Evolutionary conservation across 1,140 invertebrate genomes (phyloP).

Genomic region (Brachionus rotundiformis): DNA sequence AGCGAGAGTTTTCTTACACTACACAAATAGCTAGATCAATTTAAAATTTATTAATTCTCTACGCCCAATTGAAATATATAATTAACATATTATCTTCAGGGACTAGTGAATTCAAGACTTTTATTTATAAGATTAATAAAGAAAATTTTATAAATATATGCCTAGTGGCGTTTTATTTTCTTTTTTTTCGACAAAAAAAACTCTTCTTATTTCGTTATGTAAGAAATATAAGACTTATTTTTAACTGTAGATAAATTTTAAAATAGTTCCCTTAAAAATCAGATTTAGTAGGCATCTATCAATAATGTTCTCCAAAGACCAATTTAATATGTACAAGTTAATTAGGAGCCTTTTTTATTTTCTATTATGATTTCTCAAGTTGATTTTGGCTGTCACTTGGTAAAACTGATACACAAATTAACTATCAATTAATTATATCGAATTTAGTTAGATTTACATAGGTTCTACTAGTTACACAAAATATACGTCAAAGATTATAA

Average conservation of each 20-base stretch:
- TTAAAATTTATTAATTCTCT: slow-evolving; percentile 18
- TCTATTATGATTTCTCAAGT: background rate
- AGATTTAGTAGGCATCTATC: background rate
- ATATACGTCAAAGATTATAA: background rate
- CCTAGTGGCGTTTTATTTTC: background rate
- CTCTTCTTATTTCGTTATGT: background rate
- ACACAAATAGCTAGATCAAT: background rate
- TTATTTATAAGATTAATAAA: background rate
- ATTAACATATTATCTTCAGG: slow-evolving; percentile 14
- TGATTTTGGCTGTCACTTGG: background rate
- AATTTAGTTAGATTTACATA: background rate
- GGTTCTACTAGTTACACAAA: background rate
- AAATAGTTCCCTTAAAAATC: too few species aligned
- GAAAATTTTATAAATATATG: background rate
- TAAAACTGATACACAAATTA: background rate
- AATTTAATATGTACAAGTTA: background rate
- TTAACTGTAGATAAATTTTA: too few species aligned
- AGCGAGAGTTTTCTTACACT: background rate
- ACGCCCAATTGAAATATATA: background rate
- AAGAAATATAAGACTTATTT: too few species aligned
- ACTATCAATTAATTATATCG: background rate
- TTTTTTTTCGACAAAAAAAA: background rate
- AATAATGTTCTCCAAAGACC: background rate
- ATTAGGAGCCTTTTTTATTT: background rate
- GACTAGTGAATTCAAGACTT: background rate